Conservation (phyloP, 2,797 vertebrate species). For the Xiphorhynchus erythropygius region DNA sequence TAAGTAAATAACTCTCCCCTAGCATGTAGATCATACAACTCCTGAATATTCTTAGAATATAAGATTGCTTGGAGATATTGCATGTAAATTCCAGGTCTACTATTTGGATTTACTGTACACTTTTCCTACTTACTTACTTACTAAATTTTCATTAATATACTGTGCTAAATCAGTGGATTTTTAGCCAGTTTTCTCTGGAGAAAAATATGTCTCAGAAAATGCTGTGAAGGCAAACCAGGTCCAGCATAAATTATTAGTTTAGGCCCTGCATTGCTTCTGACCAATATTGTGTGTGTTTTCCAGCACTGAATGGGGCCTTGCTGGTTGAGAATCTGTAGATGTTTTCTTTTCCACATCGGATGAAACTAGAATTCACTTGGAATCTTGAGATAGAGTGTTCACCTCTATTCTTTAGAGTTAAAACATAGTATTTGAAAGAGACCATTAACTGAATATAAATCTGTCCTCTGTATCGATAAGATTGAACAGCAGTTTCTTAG, state of each 20-base stretch:
- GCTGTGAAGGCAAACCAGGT: background rate
- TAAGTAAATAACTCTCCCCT: background rate
- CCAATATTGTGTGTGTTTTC: background rate
- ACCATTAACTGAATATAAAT: background rate
- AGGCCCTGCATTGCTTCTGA: background rate
- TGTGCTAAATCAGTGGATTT: background rate
- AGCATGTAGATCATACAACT: accelerated
- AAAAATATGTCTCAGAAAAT: background rate
- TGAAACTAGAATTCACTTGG: background rate
- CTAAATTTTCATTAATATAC: background rate
- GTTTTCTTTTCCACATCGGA: background rate
- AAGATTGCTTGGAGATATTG: background rate
- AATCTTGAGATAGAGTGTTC: background rate
- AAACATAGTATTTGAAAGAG: background rate
- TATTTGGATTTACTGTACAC: background rate
- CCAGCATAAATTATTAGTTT: background rate
- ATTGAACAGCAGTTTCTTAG: background rate
- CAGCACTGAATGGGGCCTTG: background rate
- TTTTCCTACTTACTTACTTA: background rate
- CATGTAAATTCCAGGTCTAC: background rate
- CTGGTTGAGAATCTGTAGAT: accelerated
- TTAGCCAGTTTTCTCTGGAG: background rate
- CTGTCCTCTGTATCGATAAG: background rate
- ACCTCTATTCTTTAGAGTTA: background rate
- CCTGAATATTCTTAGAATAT: background rate